These are phyloP conservation scores for Macaria liturata DNA, from an alignment of 2,888 invertebrate genomes.

Conservation along the genomic window DNA sequence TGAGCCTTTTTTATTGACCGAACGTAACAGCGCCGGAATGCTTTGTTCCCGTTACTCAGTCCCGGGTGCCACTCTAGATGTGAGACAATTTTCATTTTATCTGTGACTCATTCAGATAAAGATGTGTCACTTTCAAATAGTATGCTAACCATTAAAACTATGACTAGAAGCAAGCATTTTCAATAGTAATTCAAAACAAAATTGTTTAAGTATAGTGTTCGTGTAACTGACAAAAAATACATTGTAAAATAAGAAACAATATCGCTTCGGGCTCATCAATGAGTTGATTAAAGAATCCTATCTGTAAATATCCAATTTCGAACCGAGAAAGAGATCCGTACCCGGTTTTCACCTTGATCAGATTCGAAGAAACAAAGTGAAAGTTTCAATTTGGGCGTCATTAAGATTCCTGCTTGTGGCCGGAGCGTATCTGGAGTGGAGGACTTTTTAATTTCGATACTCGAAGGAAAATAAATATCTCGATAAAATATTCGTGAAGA, in stretches of 20 bases:
- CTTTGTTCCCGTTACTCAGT: slow-evolving; percentile 74
- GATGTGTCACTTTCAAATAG: slow-evolving; percentile 3
- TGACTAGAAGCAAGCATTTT: too few relatives aligned
- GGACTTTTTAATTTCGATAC: slow-evolving; percentile 30
- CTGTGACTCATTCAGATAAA: slow-evolving; percentile 6
- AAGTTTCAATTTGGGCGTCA: slow-evolving; percentile 63
- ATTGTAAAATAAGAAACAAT: too few relatives aligned
- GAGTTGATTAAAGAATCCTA: too few relatives aligned
- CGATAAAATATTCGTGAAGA: slow-evolving; percentile 31
- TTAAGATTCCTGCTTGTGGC: slow-evolving; percentile 47
- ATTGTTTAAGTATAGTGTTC: too few relatives aligned
- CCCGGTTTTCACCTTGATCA: slow-evolving; percentile 58
- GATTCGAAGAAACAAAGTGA: slow-evolving; percentile 62
- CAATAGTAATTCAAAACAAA: too few relatives aligned
- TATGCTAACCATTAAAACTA: too few relatives aligned
- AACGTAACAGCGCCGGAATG: slow-evolving; percentile 74
- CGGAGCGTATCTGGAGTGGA: slow-evolving; percentile 35
- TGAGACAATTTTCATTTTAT: slow-evolving; percentile 5
- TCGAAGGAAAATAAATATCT: slow-evolving; percentile 28
- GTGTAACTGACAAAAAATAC: too few relatives aligned
- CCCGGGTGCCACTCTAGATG: slow-evolving; percentile 40
- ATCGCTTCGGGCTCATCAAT: too few relatives aligned
- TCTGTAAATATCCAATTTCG: too few relatives aligned
- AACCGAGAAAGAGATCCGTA: slow-evolving; percentile 39
- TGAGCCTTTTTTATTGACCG: slow-evolving; percentile 72